Evolutionary conservation across 1,140 invertebrate species (phyloP), one percentile per base, ranked within the genome.

Genomic region (Saccostrea cuccullata): DNA sequence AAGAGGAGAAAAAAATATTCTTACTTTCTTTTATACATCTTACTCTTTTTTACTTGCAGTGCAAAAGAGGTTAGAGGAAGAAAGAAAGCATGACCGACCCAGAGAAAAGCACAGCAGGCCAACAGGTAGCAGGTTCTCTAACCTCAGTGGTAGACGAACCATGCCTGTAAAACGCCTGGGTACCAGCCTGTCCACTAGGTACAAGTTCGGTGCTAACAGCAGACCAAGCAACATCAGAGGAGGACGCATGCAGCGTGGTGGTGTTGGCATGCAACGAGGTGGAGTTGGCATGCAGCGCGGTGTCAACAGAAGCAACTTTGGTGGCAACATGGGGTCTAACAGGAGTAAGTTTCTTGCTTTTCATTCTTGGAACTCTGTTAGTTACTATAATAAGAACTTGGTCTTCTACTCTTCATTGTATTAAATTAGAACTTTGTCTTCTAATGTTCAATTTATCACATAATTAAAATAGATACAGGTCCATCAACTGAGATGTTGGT

Each of bases 401-500:
- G 17, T 67, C 23, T 26, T 70, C 6, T 70, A 70, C 0, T 82
- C 36, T 82, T 30, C 77, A 23, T 36, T 36, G 30, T 36, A 36
- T 36, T 2, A 36, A 47, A 3, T 47, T 9, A 9, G 47, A 47
- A 8, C 5, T 47, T 9, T 47, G 47, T 47, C 47, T 47, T 47
- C 47, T 47, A 47, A 47, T 47, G 30, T 36, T 36, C 30, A 2
- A 36, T 36, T 9, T 47, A 9, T 47, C 5, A 8, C 47, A 47
- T 47, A 5, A 47, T 8, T 47, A 6, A 47, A 47, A 20, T 85
- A 64, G 47, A 85, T 23, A 55, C 82, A 55, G 82, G 55, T 55
- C 82, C 82, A 0, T 85, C 84, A 17, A 85, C 84, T 30, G 30
- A 64, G 30, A 85, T 85, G 84, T 56, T 85, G 30, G 56, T 85